Percentiles rank a stretch among this genome's conserved stretches.
Conservation (phyloP, 2,888 invertebrate genomes). For the Apocheima hispidaria region DNA sequence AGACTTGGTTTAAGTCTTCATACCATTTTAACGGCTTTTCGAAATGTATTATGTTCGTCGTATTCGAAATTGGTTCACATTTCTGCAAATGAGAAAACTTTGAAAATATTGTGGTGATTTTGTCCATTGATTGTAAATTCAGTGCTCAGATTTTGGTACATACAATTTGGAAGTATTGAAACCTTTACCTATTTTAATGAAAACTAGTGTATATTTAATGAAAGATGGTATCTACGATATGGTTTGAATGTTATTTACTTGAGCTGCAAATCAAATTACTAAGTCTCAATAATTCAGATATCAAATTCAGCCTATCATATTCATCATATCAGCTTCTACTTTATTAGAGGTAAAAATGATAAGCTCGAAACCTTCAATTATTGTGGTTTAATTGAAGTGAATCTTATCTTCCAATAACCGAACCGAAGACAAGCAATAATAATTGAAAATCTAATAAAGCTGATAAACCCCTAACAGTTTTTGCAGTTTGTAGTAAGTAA, state of each 20-base stretch:
- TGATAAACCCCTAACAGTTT: no score
- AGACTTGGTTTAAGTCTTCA: not conserved
- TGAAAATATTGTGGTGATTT: no score
- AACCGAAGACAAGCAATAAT: constrained; percentile 19
- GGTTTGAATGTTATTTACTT: not conserved
- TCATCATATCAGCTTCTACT: constrained; percentile 23
- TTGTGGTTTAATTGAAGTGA: constrained; percentile 1
- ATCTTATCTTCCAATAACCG: constrained; percentile 24
- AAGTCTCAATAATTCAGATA: constrained; percentile 8
- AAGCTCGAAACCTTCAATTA: constrained; percentile 27
- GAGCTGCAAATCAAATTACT: constrained; percentile 14
- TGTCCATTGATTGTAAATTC: no score
- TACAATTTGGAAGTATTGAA: no score
- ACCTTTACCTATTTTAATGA: no score
- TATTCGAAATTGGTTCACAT: no score
- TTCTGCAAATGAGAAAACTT: no score
- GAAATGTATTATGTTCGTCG: not conserved
- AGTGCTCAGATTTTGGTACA: no score
- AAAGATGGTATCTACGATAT: not conserved
- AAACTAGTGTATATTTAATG: not conserved
- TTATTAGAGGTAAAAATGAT: constrained; percentile 30
- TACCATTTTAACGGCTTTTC: not conserved
- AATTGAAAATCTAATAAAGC: no score
- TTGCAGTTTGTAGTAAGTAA: no score
- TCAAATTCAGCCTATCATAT: constrained; percentile 6